phyloP scores from a whole-genome alignment of 2,797 vertebrate species.

The Cyprinodon diabolis region DNA sequence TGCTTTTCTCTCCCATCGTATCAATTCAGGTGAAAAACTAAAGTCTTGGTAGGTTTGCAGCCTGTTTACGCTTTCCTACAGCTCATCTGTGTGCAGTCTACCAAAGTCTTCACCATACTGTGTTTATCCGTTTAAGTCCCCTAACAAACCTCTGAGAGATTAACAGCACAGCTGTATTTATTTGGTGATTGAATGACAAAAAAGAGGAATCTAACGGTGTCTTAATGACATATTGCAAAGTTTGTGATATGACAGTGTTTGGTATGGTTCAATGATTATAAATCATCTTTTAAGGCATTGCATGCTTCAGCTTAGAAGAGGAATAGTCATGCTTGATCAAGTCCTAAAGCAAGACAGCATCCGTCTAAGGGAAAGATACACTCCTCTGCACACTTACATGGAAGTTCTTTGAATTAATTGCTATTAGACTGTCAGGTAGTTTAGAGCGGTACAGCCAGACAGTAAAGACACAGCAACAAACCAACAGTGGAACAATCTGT shows the following conservation, averaged over 20 bases:
- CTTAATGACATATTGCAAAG: background rate
- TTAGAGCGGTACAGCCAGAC: constrained; percentile 54
- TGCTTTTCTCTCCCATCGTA: background rate
- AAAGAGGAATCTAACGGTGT: background rate
- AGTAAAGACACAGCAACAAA: constrained; percentile 52
- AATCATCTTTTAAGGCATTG: background rate
- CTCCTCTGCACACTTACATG: constrained; percentile 46
- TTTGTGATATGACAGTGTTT: background rate
- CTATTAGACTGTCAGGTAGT: constrained; percentile 45
- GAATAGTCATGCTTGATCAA: constrained; percentile 59
- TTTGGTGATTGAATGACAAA: background rate
- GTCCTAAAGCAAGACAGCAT: constrained; percentile 45
- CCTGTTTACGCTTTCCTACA: background rate
- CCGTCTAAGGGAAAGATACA: constrained; percentile 36
- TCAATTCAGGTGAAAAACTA: background rate
- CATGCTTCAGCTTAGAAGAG: constrained; percentile 31
- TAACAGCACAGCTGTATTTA: background rate
- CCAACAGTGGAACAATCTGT: constrained; percentile 34
- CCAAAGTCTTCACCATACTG: background rate
- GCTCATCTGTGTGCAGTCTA: background rate
- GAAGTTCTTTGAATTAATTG: constrained; percentile 14
- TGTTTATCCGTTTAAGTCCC: background rate
- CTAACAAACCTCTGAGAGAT: background rate
- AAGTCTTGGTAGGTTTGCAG: background rate
- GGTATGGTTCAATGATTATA: background rate